A percentile compares a stretch with the other conserved stretches of the same genome.
Evolutionary conservation across 2,797 vertebrate genomes (phyloP).

Genomic region (Tinamus major): DNA sequence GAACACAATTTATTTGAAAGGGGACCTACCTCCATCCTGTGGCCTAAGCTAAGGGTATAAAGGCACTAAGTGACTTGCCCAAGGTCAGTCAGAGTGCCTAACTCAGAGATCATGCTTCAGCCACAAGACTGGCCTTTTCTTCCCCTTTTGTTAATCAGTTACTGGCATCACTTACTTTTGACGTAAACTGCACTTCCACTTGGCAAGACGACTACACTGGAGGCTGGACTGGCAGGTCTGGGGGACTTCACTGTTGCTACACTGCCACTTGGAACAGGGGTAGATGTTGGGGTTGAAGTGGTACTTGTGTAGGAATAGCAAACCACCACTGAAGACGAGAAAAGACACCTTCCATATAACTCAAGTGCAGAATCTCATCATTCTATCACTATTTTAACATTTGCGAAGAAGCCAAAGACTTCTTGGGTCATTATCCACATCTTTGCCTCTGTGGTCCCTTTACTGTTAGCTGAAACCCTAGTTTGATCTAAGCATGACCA

Average conservation of each 20-base stretch:
- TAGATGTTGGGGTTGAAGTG: slow-evolving; percentile 91
- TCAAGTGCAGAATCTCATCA: slow-evolving; percentile 32
- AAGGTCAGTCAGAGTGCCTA: neutral
- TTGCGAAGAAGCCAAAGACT: slow-evolving; percentile 4
- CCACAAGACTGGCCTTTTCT: neutral
- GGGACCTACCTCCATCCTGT: neutral
- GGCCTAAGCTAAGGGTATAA: neutral
- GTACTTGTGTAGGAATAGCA: slow-evolving; percentile 99
- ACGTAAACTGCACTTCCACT: slow-evolving; percentile 97
- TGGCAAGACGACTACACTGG: slow-evolving; percentile 95
- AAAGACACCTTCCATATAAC: slow-evolving; percentile 66
- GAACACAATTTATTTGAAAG: neutral
- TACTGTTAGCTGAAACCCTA: neutral
- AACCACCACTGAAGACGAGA: slow-evolving; percentile 89
- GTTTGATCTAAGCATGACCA: neutral
- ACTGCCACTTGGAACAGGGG: slow-evolving; percentile 86
- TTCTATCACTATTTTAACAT: slow-evolving; percentile 30
- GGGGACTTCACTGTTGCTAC: slow-evolving; percentile 92
- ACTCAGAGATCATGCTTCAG: neutral
- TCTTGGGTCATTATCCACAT: neutral
- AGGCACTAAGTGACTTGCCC: neutral
- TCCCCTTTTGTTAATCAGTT: slow-evolving; percentile 43
- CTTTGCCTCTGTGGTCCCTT: neutral
- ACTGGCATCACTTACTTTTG: slow-evolving; percentile 89
- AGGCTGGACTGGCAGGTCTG: slow-evolving; percentile 93